Percentiles rank a stretch among this genome's conserved stretches.
Evolutionary conservation across 2,113 vertebrate species (phyloP).

Genomic region (Leptodactylus fuscus): DNA sequence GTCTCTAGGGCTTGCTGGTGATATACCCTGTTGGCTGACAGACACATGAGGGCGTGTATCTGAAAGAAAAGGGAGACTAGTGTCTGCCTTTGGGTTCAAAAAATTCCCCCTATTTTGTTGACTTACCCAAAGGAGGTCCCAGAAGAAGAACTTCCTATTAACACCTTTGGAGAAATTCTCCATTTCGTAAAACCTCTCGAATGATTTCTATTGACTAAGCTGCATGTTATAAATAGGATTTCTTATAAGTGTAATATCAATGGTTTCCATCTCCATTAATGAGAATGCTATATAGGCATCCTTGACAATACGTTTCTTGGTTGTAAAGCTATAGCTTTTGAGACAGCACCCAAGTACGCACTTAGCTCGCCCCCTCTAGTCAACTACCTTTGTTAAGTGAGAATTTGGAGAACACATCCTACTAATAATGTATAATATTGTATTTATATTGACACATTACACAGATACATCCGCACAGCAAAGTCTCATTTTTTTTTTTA

Average conservation of each 20-base stretch:
- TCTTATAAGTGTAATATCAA: too few species aligned
- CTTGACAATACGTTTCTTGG: neutral
- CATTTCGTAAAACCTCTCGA: neutral
- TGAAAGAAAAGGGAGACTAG: slow-evolving; percentile 68
- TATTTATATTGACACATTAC: too few species aligned
- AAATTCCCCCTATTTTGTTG: slow-evolving; percentile 4
- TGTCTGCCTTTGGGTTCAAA: slow-evolving; percentile 59
- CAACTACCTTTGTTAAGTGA: too few species aligned
- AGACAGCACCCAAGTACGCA: too few species aligned
- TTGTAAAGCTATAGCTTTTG: neutral
- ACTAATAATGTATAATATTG: too few species aligned
- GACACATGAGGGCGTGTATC: slow-evolving; percentile 75
- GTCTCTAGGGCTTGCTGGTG: slow-evolving; percentile 64
- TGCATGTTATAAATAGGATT: neutral
- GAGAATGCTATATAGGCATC: neutral
- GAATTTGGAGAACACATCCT: too few species aligned
- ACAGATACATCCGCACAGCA: too few species aligned
- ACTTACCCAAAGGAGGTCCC: slow-evolving; percentile 11
- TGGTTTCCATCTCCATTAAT: neutral
- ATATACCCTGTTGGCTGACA: slow-evolving; percentile 71
- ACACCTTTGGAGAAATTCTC: neutral
- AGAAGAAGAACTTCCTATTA: neutral
- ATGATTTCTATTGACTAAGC: neutral
- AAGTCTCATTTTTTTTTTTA: too few species aligned
- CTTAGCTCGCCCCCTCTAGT: too few species aligned